Percentiles rank a stretch among this genome's conserved stretches.
phyloP scores from a whole-genome alignment of 2,888 invertebrate genomes.

The Megamerina dolium region DNA sequence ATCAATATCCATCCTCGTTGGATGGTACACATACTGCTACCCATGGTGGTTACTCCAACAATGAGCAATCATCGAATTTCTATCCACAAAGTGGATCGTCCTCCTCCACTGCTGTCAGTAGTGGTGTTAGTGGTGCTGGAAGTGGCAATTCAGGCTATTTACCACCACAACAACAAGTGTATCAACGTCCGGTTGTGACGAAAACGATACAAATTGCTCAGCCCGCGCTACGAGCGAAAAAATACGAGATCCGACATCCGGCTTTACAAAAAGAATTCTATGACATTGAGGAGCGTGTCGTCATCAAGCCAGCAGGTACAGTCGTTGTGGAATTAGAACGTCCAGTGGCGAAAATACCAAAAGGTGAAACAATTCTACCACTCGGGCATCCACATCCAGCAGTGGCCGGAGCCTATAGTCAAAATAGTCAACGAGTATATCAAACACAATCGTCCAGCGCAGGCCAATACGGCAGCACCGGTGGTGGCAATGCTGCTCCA shows the following conservation, averaged over 20 bases:
- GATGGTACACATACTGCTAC: slow-evolving; percentile 20
- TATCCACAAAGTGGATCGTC: slow-evolving; percentile 21
- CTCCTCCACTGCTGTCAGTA: slow-evolving; percentile 14
- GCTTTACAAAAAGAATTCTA: slow-evolving; percentile 61
- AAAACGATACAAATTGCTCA: slow-evolving; percentile 57
- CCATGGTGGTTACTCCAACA: background rate
- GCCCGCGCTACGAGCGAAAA: slow-evolving; percentile 55
- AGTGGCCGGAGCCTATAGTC: slow-evolving; percentile 36
- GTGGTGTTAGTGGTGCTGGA: no score
- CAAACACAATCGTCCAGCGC: slow-evolving; percentile 18
- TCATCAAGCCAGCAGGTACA: slow-evolving; percentile 57
- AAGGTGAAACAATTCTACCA: slow-evolving; percentile 43
- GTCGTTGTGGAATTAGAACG: slow-evolving; percentile 57
- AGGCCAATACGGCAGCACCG: slow-evolving; percentile 2
- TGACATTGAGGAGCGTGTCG: slow-evolving; percentile 57
- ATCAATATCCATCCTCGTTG: slow-evolving; percentile 35
- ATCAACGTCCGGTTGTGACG: slow-evolving; percentile 49
- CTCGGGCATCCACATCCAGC: slow-evolving; percentile 42
- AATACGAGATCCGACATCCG: slow-evolving; percentile 56
- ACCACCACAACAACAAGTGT: slow-evolving; percentile 20
- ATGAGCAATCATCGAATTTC: slow-evolving; percentile 11
- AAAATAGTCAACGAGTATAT: slow-evolving; percentile 20
- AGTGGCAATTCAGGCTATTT: slow-evolving; percentile 21
- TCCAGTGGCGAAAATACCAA: slow-evolving; percentile 55
- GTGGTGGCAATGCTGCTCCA: slow-evolving; percentile 1